Evolutionary conservation across 2,888 invertebrate genomes (phyloP), one percentile per base, ranked within the genome.

Genomic region (Dinocampus coccinellae): DNA sequence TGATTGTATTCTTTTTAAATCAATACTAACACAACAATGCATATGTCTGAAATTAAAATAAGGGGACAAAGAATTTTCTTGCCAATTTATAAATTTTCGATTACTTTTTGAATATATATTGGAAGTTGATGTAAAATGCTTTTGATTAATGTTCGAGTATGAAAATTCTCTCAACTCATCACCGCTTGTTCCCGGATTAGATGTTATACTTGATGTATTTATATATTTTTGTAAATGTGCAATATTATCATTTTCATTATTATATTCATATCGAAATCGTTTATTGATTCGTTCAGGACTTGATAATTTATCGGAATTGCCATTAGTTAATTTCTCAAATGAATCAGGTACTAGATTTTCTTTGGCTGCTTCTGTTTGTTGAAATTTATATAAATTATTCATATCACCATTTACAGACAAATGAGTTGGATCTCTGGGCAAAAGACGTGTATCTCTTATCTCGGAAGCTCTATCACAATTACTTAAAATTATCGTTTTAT

Each of bases 21-120:
- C 85, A 64, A 86, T 84, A 63, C 84, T 85, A 42, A 87, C 82
- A 79, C 79, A 81, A 53, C 82, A 73, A 34, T 76, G 47, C 11
- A 53, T 55, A 52, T 66, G 34, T 47, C 69, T 63, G 52, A 2
- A 20, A 39, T 39, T 57, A 34, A 36, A 47, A 55, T 36, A 72
- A 34, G 42, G 65, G 47, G 29, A 62, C 42, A 62, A 58, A 62
- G 61, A 69, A 47, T n/a, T 42, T 29, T 22, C 47, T 26, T 36
- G 29, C 13, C 16, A 7, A 33, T 34, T 11, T 36, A 34, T 20
- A n/a, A 20, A 4, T 64, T 34, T 53, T 36, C 9, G n/a, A 33
- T 33, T 33, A 7, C 9, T 7, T 29, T n/a, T 42, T 1, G 16
- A 34, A 39, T 22, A 22, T 20, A 11, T 29, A 39, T 62, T 62